These are phyloP conservation scores for Ia io DNA, from an alignment of 2,113 vertebrate genomes.

Conservation along the genomic window DNA sequence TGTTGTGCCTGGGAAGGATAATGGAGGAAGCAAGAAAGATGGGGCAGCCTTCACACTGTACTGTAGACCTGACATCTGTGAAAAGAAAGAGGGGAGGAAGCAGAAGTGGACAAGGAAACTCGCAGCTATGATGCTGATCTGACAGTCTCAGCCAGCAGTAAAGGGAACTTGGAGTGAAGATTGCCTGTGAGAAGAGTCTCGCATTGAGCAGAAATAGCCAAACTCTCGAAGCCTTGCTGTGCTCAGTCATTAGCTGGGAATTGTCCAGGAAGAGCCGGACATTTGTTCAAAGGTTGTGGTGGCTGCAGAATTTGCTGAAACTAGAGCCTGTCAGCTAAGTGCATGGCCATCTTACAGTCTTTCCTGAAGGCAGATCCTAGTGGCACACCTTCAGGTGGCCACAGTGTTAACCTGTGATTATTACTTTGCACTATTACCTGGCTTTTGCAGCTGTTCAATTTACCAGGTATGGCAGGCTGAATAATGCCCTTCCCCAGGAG, in stretches of 20 bases:
- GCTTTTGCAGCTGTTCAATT: background rate
- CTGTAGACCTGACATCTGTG: background rate
- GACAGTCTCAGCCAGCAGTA: background rate
- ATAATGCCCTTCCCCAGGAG: fast-evolving
- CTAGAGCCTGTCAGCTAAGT: background rate
- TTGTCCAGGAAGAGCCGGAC: background rate
- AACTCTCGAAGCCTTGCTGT: background rate
- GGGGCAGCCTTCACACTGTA: background rate
- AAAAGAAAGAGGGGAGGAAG: background rate
- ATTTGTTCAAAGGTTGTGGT: background rate
- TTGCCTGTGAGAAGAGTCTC: background rate
- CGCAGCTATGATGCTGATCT: too few species aligned
- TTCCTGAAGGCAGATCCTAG: background rate
- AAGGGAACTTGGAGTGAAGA: background rate
- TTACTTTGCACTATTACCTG: background rate
- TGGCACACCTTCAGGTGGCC: background rate
- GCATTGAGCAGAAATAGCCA: background rate
- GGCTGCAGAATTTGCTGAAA: background rate
- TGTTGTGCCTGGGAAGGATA: background rate
- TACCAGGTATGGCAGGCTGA: background rate
- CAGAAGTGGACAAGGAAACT: background rate
- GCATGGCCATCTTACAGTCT: background rate
- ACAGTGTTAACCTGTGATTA: background rate
- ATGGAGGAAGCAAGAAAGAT: background rate
- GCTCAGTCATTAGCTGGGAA: background rate